Evolutionary conservation across 1,140 invertebrate genomes (phyloP).

Genomic region (Chrysomallon squamiferum): DNA sequence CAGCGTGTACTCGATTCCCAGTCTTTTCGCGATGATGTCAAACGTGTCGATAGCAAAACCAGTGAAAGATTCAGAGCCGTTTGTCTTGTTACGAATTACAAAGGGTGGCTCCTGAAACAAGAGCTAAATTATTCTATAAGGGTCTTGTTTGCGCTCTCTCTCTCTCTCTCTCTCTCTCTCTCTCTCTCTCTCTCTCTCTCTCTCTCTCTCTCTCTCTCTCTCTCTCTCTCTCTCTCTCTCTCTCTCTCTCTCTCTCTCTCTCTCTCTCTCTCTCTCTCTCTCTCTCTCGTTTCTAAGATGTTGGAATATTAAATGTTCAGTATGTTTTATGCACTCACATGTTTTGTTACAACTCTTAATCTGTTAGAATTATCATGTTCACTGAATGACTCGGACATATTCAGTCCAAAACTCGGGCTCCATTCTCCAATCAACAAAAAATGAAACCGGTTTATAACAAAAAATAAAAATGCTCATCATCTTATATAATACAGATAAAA

Average conservation of each 20-base stretch:
- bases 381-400: background rate
- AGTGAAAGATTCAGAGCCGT: conserved; percentile 17
- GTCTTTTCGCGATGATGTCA: conserved; percentile 17
- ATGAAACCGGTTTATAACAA: no score
- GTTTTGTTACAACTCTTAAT: background rate
- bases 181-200: conserved; percentile 1
- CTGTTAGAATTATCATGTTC: background rate
- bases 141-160: background rate
- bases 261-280: conserved; percentile 14
- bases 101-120: conserved; percentile 31
- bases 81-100: conserved; percentile 11
- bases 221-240: conserved; percentile 20
- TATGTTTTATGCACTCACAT: no score
- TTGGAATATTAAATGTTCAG: background rate
- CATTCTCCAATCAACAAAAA: no score
- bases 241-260: conserved; percentile 13
- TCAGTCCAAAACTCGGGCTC: no score
- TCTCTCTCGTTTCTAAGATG: conserved; percentile 7
- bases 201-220: conserved; percentile 21
- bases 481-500: no score
- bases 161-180: conserved; percentile 4
- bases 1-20: conserved; percentile 24
- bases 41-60: conserved; percentile 39
- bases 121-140: background rate
- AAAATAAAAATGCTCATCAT: no score